phyloP scores from a whole-genome alignment of 1,140 invertebrate genomes.

The Drosophila aff. region DNA sequence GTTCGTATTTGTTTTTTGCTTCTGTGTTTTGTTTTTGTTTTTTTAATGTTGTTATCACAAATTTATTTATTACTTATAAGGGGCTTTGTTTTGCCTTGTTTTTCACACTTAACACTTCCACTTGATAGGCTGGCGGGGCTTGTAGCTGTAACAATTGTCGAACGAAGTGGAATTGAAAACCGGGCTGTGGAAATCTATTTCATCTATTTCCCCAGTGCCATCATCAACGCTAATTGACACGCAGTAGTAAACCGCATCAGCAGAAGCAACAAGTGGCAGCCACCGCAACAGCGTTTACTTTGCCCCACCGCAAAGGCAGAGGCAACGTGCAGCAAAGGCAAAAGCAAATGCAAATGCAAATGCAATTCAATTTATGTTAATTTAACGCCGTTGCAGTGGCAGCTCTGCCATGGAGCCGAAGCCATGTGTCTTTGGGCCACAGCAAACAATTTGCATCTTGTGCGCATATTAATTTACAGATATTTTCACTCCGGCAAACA shows the following conservation, averaged over 20 bases:
- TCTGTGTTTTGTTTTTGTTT: conserved; percentile 47
- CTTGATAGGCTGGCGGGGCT: conserved; percentile 49
- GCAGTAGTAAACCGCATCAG: conserved; percentile 58
- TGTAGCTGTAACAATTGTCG: conserved; percentile 55
- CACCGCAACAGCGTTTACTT: conserved; percentile 58
- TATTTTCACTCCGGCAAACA: conserved; percentile 78
- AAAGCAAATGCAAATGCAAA: conserved; percentile 77
- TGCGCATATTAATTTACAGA: conserved; percentile 84
- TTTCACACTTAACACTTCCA: conserved; percentile 68
- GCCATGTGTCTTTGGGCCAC: conserved; percentile 69
- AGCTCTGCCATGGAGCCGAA: conserved; percentile 37
- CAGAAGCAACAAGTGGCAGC: conserved; percentile 38
- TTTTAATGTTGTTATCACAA: conserved; percentile 66
- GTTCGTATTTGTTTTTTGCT: conserved; percentile 39
- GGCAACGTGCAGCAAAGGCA: conserved; percentile 68
- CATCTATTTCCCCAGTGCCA: conserved; percentile 59
- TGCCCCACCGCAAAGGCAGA: conserved; percentile 44
- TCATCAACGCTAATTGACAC: conserved; percentile 81
- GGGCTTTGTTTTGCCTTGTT: conserved; percentile 48
- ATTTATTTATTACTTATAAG: conserved; percentile 50
- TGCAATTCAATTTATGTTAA: conserved; percentile 85
- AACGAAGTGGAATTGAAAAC: conserved; percentile 79
- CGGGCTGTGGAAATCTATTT: conserved; percentile 71
- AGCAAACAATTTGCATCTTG: conserved; percentile 81
- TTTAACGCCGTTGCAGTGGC: conserved; percentile 67